Evolutionary conservation across 2,113 vertebrate genomes (phyloP), one percentile per base, ranked within the genome.

Genomic region (Hippolais icterina): DNA sequence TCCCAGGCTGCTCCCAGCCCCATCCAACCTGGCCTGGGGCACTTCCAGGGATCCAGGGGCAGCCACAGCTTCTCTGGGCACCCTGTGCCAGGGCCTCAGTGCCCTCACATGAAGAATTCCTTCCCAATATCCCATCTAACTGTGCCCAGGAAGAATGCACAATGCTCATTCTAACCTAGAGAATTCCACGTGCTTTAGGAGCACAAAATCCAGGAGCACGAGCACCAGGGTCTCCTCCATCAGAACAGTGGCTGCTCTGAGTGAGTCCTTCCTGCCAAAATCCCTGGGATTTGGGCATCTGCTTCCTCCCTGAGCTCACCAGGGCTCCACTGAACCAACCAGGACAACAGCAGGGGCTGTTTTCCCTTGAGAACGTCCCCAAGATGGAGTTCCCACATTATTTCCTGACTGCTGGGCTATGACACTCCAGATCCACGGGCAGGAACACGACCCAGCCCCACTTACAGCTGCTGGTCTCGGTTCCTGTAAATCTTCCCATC

Each of bases 401-500:
- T 6, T 88, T 77, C 82, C 87, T 77, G 93, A 33, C 60, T 54
- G 49, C 69, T 35, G 64, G 27, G 57, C 75, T 56, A 15, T 9
- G 72, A 12, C 0, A 10, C 25, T 28, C 39, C 44, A 3, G 56
- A 49, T 56, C 33, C 31, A 1, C 0, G 6, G 4, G 35, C 75
- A 93, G 83, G 14, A 64, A 11, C 41, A 65, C 8, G 19, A 27
- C 24, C n/a, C 12, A 77, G 3, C n/a, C 1, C 31, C 25, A 98
- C 99, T 98, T 88, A 99, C 99, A 99, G 98, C 97, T 99, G 99
- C 8, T 99, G 98, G 87, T 99, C 99, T 93, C 92, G 97, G 96
- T 98, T 99, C 70, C 99, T 96, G 97, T 99, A 99, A 92, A 99
- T 99, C 96, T 99, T 99, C 69, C 99, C 99, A 1, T 99, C 99